Conservation (phyloP, 2,888 invertebrate genomes). For the Saturnia japonica region DNA sequence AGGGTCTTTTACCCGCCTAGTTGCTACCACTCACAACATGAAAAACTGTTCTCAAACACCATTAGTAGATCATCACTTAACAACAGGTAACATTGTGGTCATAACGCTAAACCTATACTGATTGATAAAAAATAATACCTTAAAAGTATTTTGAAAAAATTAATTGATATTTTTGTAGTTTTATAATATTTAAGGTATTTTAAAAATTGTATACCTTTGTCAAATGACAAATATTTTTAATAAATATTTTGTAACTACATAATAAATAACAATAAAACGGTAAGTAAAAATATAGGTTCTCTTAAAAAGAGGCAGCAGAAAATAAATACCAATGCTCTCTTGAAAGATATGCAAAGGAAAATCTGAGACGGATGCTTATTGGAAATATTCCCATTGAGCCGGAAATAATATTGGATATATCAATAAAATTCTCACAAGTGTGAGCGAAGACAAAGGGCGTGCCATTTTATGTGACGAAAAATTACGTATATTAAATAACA, state of each 20-base stretch:
- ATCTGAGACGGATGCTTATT: slow-evolving; percentile 59
- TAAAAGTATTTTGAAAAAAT: no score
- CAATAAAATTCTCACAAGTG: slow-evolving; percentile 61
- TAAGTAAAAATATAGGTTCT: neutral
- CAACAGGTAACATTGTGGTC: neutral
- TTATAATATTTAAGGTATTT: neutral
- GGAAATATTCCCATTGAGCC: slow-evolving; percentile 68
- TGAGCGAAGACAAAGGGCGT: slow-evolving; percentile 48
- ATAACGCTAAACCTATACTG: neutral
- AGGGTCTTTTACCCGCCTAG: neutral
- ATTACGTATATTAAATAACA: slow-evolving; percentile 5
- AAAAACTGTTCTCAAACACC: neutral
- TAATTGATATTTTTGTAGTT: neutral
- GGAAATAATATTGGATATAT: slow-evolving; percentile 70
- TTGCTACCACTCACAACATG: no score
- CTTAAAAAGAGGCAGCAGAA: slow-evolving; percentile 26
- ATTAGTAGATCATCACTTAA: neutral
- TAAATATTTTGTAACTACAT: neutral
- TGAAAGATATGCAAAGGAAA: slow-evolving; percentile 46
- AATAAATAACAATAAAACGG: neutral
- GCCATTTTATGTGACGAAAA: slow-evolving; percentile 28
- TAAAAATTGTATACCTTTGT: neutral
- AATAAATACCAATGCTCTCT: slow-evolving; percentile 37
- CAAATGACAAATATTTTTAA: neutral
- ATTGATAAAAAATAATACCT: no score